Base-by-base conservation (phyloP, 2,113 vertebrate species). In the Cheilinus undulatus region DNA sequence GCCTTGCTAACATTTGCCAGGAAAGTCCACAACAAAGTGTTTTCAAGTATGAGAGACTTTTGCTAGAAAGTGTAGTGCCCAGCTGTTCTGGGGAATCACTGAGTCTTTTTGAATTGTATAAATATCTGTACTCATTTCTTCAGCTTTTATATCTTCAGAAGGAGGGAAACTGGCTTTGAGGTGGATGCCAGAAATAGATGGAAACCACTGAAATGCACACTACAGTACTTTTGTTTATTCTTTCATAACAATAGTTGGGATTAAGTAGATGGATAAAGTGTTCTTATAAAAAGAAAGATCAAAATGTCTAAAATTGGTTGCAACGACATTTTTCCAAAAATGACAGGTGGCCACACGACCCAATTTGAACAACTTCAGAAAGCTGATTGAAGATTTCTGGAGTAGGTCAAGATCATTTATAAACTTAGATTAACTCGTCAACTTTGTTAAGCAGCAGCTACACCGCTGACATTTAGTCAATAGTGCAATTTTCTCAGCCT, bases 361-460 rank as follows among this genome's bases (percentile, higher is more conserved):
- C 30, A 12, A 26, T 69, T 68, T 46, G 58, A 50, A 43, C 23
- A 34, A 34, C 24, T 46, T 49, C 14, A 13, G 7, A 28, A 45
- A 53, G 12, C 17, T 28, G 27, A 60, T 38, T 67, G 34, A n/a
- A 66, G 30, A n/a, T 65, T 60, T 58, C 49, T 53, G 4, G 14
- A 68, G 46, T 40, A 54, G 66, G 61, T 49, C 57, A 49, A 76
- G 46, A 32, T 63, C n/a, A n/a, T 43, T 57, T 46, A 3, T 24
- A 45, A 15, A 57, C 49, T 28, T 17, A 17, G 32, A 69, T 53
- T 43, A 27, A 48, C 43, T 30, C 30, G 4, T 65, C 43, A n/a
- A 48, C 36, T 51, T 59, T 51, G 52, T 58, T 15, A 66, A 7
- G 28, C 56, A 48, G 45, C 19, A n/a, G 27, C 30, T 51, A 23